Evolutionary conservation across 2,113 vertebrate genomes (phyloP), one percentile per base, ranked within the genome.

Genomic region (Tychaedon coryphoeus): DNA sequence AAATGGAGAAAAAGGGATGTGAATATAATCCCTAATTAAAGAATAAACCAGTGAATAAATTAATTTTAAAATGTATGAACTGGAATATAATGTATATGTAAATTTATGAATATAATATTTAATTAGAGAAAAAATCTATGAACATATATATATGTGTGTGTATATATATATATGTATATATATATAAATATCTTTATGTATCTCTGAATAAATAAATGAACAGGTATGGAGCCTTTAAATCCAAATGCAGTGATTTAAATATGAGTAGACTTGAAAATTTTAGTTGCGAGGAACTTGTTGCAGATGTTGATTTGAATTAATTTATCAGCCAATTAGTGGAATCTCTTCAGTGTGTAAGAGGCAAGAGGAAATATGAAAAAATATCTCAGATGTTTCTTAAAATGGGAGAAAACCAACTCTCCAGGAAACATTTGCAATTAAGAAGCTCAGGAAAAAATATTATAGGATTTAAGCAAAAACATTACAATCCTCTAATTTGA

Each of bases 81-180:
- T 0, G 0, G 13, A 36, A 33, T 28, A 61, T 4, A 38, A 36
- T 15, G 5, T 33, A 15, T 15, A 33, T 1, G 1, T 4, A 45
- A 38, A 61, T 40, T 10, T 29, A 33, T 29, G 4, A 51, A 38
- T 17, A 16, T 23, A 10, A 16, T 33, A 4, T 38, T 74, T 38
- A 66, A 45, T 38, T n/a, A 29, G 17, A 60, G 15, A 73, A 38
- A 24, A 58, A 45, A 17, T 51, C 5, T 3, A 53, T 33, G 1
- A 42, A 26, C 4, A 43, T 8, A 29, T 18, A 13, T 4, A 28
- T 14, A 29, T n/a, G 0, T 17, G 9, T 34, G 34, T 33, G 20
- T 20, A 20, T 45, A 12, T 38, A 38, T 38, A 9, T 38, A 38
- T 38, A 38, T 38, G 9, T 38, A 12, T 38, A 62, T 4, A 34